These are phyloP conservation scores for Hydractinia symbiolongicarpus DNA, from an alignment of 30 jellyfish, hydroid and myxozoan genomes.

Conservation along the genomic window DNA sequence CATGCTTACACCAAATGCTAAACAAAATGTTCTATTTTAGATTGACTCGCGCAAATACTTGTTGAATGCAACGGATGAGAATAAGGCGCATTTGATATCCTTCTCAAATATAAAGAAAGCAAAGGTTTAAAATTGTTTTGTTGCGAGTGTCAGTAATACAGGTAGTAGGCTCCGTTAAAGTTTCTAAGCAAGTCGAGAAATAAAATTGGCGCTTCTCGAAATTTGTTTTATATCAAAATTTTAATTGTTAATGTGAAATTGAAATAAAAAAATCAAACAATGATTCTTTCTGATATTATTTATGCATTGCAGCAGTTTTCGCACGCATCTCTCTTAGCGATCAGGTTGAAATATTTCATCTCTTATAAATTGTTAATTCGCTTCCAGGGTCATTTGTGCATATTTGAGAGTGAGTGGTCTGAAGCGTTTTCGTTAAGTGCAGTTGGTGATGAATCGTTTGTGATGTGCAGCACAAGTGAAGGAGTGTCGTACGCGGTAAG, in stretches of 20 bases:
- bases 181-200: too few species aligned
- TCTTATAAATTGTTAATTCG: neutral
- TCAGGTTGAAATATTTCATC: neutral
- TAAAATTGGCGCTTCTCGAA: too few species aligned
- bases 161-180: too few species aligned
- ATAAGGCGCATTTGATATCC: neutral
- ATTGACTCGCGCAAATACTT: neutral
- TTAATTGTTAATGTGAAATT: too few species aligned
- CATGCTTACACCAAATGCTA: neutral
- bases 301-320: too few species aligned
- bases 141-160: too few species aligned
- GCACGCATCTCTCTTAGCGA: too few species aligned
- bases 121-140: neutral
- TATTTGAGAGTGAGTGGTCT: constrained; percentile 33
- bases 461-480: constrained; percentile 1
- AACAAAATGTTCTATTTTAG: neutral
- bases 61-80: neutral
- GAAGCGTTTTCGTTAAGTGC: constrained; percentile 30
- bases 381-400: constrained; percentile 16
- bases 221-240: too few species aligned
- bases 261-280: too few species aligned
- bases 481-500: neutral
- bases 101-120: constrained; percentile 4
- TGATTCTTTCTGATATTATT: too few species aligned
- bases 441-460: constrained; percentile 41